Evolutionary conservation across 2,797 vertebrate species (phyloP), one percentile per base, ranked within the genome.

Genomic region (Eulemur rubriventer): DNA sequence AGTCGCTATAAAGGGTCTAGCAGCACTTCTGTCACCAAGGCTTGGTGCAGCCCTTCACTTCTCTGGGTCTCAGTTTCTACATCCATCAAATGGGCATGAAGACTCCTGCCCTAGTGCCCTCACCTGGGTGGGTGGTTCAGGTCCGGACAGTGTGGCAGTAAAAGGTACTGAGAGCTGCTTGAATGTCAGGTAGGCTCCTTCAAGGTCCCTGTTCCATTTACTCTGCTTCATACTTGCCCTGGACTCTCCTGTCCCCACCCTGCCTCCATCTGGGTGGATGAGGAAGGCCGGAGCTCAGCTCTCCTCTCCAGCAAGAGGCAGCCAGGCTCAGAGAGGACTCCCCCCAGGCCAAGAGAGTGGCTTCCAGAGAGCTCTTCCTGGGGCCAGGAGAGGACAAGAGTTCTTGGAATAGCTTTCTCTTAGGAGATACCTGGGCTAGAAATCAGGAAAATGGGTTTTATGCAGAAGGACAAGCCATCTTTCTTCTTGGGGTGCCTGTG

Each of bases 111-210:
- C 41, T 69, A 26, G 13, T n/a, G 41, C 16, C 17, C 20, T 85
- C 24, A 8, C 10, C 3, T 1, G 8, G 10, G 43, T 59, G 33
- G 6, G 26, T 1, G 30, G 4, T n/a, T 10, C 1, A 26, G n/a
- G 35, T 16, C 69, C 43, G 46, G 43, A 33, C 22, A 33, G 50
- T 28, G 5, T 0, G 6, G 33, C 17, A 46, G 16, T 13, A 24
- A 22, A 17, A 69, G 75, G 55, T 22, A 20, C 11, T 10, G 14
- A 33, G 41, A 30, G 14, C 10, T 33, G 16, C 63, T 57, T n/a
- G 12, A n/a, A 28, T 11, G 13, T 70, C 57, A 6, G 48, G 26
- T 24, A 41, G 7, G 22, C 4, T 67, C 65, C 18, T 13, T 33
- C 35, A 52, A 57, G 35, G 48, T 11, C 16, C 12, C 55, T 57